A percentile compares a stretch with the other conserved stretches of the same genome.
These are phyloP conservation scores for Temnothorax longispinosus DNA, from an alignment of 1,140 invertebrate species.

Conservation along the genomic window DNA sequence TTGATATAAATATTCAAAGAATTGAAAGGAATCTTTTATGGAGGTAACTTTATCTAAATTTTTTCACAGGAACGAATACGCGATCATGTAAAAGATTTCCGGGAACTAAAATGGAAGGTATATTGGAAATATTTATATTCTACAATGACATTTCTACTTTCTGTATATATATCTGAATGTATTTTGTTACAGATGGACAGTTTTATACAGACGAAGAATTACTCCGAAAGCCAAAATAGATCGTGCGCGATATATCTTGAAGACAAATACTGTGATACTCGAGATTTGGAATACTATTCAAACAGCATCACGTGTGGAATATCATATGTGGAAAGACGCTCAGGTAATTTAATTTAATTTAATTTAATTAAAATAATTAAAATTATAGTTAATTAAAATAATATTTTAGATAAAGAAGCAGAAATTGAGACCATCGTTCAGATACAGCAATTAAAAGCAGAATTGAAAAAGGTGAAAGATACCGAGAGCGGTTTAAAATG, in stretches of 20 bases:
- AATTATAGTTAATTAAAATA: conserved; percentile 63
- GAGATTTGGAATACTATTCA: conserved; percentile 19
- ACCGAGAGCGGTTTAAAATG: conserved; percentile 41
- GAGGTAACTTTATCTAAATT: conserved; percentile 5
- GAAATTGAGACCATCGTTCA: conserved; percentile 55
- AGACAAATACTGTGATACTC: conserved; percentile 37
- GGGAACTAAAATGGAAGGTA: conserved; percentile 76
- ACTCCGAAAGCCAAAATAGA: conserved; percentile 68
- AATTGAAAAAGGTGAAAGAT: conserved; percentile 59
- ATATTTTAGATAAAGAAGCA: conserved; percentile 74
- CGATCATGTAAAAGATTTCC: conserved; percentile 65
- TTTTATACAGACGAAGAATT: conserved; percentile 68
- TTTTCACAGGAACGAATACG: conserved; percentile 78
- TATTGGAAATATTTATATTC: not conserved
- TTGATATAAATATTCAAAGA: not conserved
- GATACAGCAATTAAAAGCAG: conserved; percentile 57
- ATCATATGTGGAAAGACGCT: conserved; percentile 17
- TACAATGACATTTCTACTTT: not conserved
- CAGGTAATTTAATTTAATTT: conserved; percentile 4
- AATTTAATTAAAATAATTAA: conserved; percentile 71
- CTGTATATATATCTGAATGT: conserved; percentile 17
- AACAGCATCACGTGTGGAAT: not conserved
- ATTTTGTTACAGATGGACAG: conserved; percentile 70
- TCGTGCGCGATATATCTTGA: conserved; percentile 26
- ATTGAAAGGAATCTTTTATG: not conserved